Conservation (phyloP, 1,140 invertebrate genomes). For the Scaptomyza montana region DNA sequence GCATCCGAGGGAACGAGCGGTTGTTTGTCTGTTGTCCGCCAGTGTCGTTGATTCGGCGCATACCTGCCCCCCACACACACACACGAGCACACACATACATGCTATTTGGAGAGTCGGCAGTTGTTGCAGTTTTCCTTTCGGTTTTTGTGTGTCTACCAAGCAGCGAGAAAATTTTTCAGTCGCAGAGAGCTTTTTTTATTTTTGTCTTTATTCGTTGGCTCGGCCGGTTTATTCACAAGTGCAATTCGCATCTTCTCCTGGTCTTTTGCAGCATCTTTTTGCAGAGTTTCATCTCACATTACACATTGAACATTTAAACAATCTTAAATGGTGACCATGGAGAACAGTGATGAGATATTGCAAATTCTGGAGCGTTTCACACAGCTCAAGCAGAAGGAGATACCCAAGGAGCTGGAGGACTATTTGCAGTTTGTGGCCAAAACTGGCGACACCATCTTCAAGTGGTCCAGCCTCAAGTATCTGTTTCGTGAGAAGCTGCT, state of each 20-base stretch:
- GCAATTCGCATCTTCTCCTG: neutral
- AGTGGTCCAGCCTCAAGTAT: slow-evolving; percentile 94
- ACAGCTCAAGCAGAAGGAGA: slow-evolving; percentile 89
- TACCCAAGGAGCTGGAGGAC: slow-evolving; percentile 95
- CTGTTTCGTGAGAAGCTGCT: slow-evolving; percentile 94
- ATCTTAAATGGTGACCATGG: slow-evolving; percentile 86
- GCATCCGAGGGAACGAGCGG: neutral
- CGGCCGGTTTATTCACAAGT: slow-evolving; percentile 31
- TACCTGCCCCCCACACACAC: slow-evolving; percentile 28
- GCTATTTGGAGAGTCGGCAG: slow-evolving; percentile 4
- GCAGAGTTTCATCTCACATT: neutral
- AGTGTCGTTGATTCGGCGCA: slow-evolving; percentile 53
- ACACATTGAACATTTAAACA: neutral
- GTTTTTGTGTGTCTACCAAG: slow-evolving; percentile 67
- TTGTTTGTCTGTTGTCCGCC: neutral
- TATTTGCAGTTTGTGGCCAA: slow-evolving; percentile 95
- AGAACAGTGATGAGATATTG: slow-evolving; percentile 93
- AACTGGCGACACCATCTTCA: slow-evolving; percentile 96
- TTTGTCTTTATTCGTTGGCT: neutral
- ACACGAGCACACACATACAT: neutral
- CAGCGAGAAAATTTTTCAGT: slow-evolving; percentile 56
- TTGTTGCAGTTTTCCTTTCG: slow-evolving; percentile 41
- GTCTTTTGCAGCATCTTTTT: slow-evolving; percentile 13
- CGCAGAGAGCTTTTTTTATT: neutral
- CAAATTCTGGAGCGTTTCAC: slow-evolving; percentile 93